phyloP scores from a whole-genome alignment of 2,888 invertebrate genomes.

The Megaustenia siamemsis region DNA sequence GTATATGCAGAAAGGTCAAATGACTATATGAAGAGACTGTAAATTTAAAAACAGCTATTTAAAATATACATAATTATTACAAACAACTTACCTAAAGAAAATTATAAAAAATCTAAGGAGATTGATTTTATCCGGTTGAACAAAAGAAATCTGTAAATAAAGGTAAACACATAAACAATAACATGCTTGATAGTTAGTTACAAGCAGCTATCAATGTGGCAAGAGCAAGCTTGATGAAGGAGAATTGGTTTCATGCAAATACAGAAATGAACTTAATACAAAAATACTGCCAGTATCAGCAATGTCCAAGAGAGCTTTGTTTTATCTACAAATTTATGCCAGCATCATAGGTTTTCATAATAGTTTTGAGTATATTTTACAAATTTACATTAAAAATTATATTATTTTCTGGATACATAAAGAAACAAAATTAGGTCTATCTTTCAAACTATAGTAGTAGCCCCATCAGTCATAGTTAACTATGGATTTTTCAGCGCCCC shows the following conservation, averaged over 20 bases:
- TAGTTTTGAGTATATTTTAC: too few relatives aligned
- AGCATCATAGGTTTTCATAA: too few relatives aligned
- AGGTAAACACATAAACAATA: conserved; percentile 44
- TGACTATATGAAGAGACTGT: too few relatives aligned
- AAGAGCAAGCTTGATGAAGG: conserved; percentile 23
- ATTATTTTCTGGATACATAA: neutral
- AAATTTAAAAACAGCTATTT: neutral
- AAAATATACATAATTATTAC: conserved; percentile 6
- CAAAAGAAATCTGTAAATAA: conserved; percentile 64
- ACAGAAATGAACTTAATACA: conserved; percentile 1
- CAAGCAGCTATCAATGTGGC: conserved; percentile 42
- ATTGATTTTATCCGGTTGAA: conserved; percentile 59
- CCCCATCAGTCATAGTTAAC: too few relatives aligned
- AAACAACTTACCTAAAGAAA: conserved; percentile 71
- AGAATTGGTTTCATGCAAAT: conserved; percentile 28
- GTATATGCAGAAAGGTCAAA: too few relatives aligned
- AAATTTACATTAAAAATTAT: neutral
- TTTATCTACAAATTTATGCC: too few relatives aligned
- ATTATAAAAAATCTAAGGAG: conserved; percentile 73
- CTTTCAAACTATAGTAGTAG: too few relatives aligned
- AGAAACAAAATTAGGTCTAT: too few relatives aligned
- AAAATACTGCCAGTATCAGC: conserved; percentile 6
- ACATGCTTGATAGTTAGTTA: conserved; percentile 46
- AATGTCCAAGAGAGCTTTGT: neutral
- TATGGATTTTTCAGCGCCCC: too few relatives aligned